Evolutionary conservation across 2,797 vertebrate genomes (phyloP).

Genomic region (Parauchenoglanis punctatus): DNA sequence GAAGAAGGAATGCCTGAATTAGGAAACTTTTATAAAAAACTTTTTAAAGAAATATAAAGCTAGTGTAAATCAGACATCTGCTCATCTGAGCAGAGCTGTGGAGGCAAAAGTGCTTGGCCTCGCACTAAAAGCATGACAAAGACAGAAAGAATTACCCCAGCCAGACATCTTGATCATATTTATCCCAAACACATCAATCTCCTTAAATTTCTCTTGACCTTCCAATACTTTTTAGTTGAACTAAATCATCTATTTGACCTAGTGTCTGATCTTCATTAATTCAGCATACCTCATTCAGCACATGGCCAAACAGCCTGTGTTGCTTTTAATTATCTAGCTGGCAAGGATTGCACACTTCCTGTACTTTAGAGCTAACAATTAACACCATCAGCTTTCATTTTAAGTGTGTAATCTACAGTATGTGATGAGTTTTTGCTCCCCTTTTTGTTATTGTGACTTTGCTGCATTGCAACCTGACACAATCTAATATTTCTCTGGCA

Average conservation of each 20-base stretch:
- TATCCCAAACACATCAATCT: background rate
- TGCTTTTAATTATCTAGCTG: constrained; percentile 21
- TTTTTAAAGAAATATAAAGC: background rate
- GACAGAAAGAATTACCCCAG: background rate
- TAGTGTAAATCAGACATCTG: background rate
- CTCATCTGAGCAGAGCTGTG: background rate
- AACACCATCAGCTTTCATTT: constrained; percentile 1
- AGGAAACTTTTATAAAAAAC: background rate
- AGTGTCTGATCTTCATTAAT: background rate
- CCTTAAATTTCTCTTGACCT: background rate
- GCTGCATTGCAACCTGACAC: background rate
- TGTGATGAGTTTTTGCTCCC: background rate
- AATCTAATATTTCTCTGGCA: constrained; percentile 53
- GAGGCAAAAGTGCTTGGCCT: background rate
- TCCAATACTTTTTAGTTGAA: background rate
- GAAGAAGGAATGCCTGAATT: background rate
- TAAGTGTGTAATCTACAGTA: background rate
- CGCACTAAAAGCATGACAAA: background rate
- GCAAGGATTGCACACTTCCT: background rate
- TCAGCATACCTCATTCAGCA: background rate
- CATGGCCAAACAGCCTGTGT: background rate
- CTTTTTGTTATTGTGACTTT: no score
- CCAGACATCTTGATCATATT: constrained; percentile 23
- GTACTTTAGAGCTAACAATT: background rate
- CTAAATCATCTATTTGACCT: background rate